Evolutionary conservation across 2,888 invertebrate species (phyloP).

Genomic region (Hetaerina titia): DNA sequence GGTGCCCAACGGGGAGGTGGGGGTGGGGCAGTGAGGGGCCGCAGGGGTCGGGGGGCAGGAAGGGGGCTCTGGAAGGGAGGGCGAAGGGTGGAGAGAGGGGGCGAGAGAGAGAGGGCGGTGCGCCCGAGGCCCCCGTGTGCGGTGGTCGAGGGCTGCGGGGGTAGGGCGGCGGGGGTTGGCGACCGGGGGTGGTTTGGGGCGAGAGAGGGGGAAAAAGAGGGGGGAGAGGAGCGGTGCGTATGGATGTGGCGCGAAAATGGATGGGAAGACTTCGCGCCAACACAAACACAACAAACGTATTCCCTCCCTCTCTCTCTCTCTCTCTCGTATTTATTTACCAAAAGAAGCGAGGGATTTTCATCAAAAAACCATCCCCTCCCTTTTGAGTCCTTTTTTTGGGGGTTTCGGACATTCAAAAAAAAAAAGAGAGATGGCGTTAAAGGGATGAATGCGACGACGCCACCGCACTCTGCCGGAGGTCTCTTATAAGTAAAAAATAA

Average conservation of each 20-base stretch:
- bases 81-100: neutral
- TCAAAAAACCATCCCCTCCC: neutral
- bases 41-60: neutral
- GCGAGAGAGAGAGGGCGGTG: neutral
- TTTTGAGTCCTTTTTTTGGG: neutral
- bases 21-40: neutral
- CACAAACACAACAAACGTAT: too few relatives aligned
- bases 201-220: neutral
- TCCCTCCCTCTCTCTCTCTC: too few relatives aligned
- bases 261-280: neutral
- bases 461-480: constrained; percentile 20
- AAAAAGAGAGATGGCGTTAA: neutral
- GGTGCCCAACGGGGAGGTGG: constrained; percentile 57
- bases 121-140: neutral
- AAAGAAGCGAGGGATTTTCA: neutral
- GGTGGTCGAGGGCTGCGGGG: neutral
- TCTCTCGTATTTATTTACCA: neutral
- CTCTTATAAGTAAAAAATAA: constrained; percentile 2
- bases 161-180: neutral
- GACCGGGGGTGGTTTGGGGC: neutral
- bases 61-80: constrained; percentile 5
- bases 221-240: neutral
- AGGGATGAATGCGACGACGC: constrained; percentile 9
- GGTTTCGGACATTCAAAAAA: neutral
- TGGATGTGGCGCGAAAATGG: neutral